Conservation (phyloP, 2,888 invertebrate genomes). For the Furcula furcula region DNA sequence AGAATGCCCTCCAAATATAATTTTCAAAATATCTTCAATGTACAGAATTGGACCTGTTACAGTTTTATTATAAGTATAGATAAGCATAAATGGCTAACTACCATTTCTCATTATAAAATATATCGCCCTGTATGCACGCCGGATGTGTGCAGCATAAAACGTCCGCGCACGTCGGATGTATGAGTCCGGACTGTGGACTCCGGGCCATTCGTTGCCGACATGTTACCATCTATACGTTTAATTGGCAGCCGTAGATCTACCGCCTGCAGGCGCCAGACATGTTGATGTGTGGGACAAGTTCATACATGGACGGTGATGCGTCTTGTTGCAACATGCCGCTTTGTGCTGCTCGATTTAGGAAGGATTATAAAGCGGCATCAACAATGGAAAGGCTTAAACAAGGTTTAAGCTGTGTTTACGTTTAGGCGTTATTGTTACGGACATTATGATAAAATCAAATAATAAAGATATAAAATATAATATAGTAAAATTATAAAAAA, state of each 20-base stretch:
- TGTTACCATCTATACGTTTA: slow-evolving; percentile 73
- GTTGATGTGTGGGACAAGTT: slow-evolving; percentile 54
- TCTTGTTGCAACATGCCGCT: slow-evolving; percentile 27
- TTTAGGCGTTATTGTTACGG: too few species aligned
- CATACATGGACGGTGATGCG: slow-evolving; percentile 21
- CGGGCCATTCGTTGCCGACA: slow-evolving; percentile 56
- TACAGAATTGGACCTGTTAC: too few species aligned
- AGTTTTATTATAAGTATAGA: too few species aligned
- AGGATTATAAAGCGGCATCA: neutral
- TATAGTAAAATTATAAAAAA: too few species aligned
- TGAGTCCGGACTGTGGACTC: slow-evolving; percentile 40
- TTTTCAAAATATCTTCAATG: too few species aligned
- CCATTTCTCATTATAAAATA: neutral
- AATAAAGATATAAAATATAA: too few species aligned
- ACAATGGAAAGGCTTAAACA: neutral
- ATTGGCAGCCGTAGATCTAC: slow-evolving; percentile 68
- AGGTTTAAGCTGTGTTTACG: neutral
- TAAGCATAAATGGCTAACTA: too few species aligned
- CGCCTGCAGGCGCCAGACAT: slow-evolving; percentile 56
- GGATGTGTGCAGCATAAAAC: slow-evolving; percentile 46
- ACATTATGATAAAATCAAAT: too few species aligned
- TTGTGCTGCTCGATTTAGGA: slow-evolving; percentile 19
- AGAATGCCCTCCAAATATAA: too few species aligned
- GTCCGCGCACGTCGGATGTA: slow-evolving; percentile 39
- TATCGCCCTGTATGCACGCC: slow-evolving; percentile 39